These are phyloP conservation scores for Rhagonycha fulva DNA, from an alignment of 2,888 invertebrate genomes.

Conservation along the genomic window DNA sequence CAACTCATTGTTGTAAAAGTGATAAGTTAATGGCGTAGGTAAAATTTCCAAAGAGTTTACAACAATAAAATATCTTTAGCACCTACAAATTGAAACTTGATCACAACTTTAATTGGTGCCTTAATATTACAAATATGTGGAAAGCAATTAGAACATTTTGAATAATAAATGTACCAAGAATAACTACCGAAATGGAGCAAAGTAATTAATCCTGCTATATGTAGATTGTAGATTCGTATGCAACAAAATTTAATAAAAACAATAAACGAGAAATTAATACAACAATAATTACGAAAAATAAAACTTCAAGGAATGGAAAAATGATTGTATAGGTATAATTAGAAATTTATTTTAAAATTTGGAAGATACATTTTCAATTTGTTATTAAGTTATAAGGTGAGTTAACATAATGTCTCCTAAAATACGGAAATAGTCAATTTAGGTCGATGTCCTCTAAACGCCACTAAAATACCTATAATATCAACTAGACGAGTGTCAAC, in stretches of 20 bases:
- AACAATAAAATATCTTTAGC: not conserved
- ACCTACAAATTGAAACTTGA: not conserved
- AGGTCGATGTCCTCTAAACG: constrained; percentile 32
- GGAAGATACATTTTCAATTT: constrained; percentile 1
- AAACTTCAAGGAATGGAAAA: not conserved
- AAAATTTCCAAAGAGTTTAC: not conserved
- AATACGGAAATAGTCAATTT: constrained; percentile 40
- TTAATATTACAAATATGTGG: not conserved
- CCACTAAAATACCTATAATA: constrained; percentile 10
- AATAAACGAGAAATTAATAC: no score
- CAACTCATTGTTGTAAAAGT: not conserved
- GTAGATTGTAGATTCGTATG: not conserved
- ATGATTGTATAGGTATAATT: not conserved
- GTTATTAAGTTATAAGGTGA: not conserved
- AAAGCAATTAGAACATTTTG: not conserved
- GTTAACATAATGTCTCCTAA: constrained; percentile 10
- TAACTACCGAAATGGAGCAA: not conserved
- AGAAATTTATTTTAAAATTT: not conserved
- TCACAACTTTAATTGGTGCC: not conserved
- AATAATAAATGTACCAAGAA: not conserved
- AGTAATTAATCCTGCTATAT: not conserved
- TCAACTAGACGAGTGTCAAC: constrained; percentile 25
- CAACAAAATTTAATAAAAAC: not conserved
- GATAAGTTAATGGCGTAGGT: not conserved
- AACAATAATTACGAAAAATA: not conserved